Conservation (phyloP, 2,797 vertebrate genomes). For the Novumbra hubbsi region DNA sequence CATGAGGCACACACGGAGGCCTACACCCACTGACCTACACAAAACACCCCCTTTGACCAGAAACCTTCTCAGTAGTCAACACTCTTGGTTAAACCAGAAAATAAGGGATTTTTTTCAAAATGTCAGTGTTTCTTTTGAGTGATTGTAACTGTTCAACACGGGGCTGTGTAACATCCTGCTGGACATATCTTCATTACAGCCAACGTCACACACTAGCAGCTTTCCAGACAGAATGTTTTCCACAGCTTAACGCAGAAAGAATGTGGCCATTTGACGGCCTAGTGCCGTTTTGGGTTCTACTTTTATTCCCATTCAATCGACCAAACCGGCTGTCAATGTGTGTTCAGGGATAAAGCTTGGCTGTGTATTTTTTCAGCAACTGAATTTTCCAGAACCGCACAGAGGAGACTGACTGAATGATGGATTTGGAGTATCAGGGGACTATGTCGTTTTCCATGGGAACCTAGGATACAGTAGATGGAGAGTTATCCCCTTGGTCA, state of each 20-base stretch:
- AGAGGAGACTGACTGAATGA: constrained; percentile 42
- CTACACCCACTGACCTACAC: background rate
- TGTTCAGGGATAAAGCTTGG: constrained; percentile 21
- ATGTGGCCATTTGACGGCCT: constrained; percentile 8
- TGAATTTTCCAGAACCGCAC: constrained; percentile 40
- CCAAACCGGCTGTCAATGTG: constrained; percentile 51
- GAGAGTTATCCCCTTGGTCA: constrained; percentile 15
- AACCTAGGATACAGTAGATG: constrained; percentile 29
- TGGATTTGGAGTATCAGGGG: constrained; percentile 49
- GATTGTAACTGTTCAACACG: no score
- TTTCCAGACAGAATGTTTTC: constrained; percentile 35
- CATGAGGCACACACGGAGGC: background rate
- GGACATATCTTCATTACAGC: constrained; percentile 9
- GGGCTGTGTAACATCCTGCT: background rate
- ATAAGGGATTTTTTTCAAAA: no score
- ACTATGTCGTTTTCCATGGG: constrained; percentile 46
- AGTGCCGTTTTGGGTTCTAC: constrained; percentile 27
- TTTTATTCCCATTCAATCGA: constrained; percentile 17
- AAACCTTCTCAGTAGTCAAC: background rate
- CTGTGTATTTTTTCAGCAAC: constrained; percentile 33
- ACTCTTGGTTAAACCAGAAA: no score
- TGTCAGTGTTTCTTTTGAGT: no score
- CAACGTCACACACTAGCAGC: constrained; percentile 5
- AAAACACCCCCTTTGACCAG: background rate
- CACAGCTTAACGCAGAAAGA: constrained; percentile 19